A percentile compares a stretch with the other conserved stretches of the same genome.
These are phyloP conservation scores for Progne subis DNA, from an alignment of 2,113 vertebrate genomes.

Conservation along the genomic window DNA sequence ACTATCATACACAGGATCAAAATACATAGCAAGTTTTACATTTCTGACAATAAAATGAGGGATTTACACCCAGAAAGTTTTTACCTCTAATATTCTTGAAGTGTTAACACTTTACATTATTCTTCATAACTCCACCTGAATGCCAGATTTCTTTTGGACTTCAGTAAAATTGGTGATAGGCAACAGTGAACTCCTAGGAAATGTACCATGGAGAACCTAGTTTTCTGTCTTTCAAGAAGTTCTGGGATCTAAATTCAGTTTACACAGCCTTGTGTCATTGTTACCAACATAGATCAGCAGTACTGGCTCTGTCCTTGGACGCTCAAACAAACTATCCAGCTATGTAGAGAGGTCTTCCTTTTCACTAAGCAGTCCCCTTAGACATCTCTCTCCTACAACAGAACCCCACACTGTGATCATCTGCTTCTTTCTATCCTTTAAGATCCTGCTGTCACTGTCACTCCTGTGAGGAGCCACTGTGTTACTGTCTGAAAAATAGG, in stretches of 20 bases:
- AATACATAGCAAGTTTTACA: background rate
- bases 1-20: background rate
- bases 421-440: background rate
- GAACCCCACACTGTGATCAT: background rate
- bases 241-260: background rate
- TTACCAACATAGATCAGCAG: background rate
- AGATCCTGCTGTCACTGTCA: background rate
- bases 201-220: background rate
- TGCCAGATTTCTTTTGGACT: background rate
- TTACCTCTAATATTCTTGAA: background rate
- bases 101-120: background rate
- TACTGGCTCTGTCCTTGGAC: background rate
- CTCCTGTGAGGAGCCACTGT: background rate
- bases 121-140: background rate
- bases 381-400: background rate
- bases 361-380: background rate
- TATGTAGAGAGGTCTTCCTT: background rate
- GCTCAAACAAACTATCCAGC: background rate
- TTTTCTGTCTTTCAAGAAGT: background rate
- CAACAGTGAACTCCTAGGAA: background rate
- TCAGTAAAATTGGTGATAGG: background rate
- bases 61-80: background rate
- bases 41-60: background rate
- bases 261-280: background rate
- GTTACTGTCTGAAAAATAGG: background rate